phyloP scores from a whole-genome alignment of 23 tunicate genomes.

The Ciona savignyi region DNA sequence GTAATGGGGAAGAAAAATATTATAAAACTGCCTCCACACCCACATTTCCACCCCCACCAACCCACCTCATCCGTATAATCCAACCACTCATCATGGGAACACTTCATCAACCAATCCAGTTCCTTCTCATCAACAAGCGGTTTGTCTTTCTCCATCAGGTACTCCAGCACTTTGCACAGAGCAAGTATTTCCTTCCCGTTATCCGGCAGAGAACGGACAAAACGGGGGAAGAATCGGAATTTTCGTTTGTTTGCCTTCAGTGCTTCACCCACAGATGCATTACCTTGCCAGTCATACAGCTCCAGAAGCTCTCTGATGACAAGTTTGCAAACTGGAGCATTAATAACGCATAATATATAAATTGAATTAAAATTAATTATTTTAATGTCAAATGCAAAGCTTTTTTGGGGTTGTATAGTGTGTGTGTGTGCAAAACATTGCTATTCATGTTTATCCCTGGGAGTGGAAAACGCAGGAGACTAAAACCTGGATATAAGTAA shows the following conservation, averaged over 20 bases:
- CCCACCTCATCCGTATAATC: slow-evolving; percentile 41
- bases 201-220: slow-evolving; percentile 64
- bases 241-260: slow-evolving; percentile 23
- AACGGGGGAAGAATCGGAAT: slow-evolving; percentile 94
- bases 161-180: slow-evolving; percentile 80
- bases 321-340: too few relatives aligned
- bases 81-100: slow-evolving; percentile 74
- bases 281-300: slow-evolving; percentile 76
- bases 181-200: slow-evolving; percentile 86
- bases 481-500: too few relatives aligned
- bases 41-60: too few relatives aligned
- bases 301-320: slow-evolving; percentile 88
- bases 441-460: too few relatives aligned
- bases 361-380: too few relatives aligned
- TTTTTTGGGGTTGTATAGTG: too few relatives aligned
- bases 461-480: too few relatives aligned
- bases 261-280: slow-evolving; percentile 13
- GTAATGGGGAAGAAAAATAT: too few relatives aligned
- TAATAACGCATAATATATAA: too few relatives aligned
- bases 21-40: too few relatives aligned
- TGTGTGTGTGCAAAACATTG: too few relatives aligned
- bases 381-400: too few relatives aligned
- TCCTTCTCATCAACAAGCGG: slow-evolving; percentile 69
- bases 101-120: slow-evolving; percentile 41
- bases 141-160: slow-evolving; percentile 58